Evolutionary conservation across 92 coral and sea anemone species (phyloP).

Genomic region (Meandrina meandrites): DNA sequence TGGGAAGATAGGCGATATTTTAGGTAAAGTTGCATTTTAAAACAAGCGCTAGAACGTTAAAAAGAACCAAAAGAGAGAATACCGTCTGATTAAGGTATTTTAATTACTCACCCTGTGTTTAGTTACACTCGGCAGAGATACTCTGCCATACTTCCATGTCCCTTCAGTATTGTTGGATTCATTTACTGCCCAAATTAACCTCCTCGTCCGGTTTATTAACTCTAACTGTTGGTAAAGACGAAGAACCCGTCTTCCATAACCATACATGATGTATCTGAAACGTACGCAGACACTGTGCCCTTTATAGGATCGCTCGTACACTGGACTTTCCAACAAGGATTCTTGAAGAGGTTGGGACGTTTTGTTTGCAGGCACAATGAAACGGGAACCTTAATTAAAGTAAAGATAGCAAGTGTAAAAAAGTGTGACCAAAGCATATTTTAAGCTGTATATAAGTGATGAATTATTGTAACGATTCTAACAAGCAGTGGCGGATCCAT

Average conservation of each 20-base stretch:
- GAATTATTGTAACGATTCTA: not conserved
- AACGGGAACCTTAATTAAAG: conserved; percentile 20
- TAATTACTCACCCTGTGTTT: conserved; percentile 61
- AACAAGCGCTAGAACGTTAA: too few relatives aligned
- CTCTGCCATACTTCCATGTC: conserved; percentile 64
- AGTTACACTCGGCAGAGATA: conserved; percentile 57
- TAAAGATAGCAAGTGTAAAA: not conserved
- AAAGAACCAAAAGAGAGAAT: not conserved
- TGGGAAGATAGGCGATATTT: too few relatives aligned
- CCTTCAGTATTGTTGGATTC: conserved; percentile 44
- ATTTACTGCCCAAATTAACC: conserved; percentile 64
- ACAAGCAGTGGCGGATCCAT: too few relatives aligned
- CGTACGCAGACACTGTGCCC: conserved; percentile 59
- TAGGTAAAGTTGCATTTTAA: too few relatives aligned
- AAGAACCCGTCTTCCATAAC: conserved; percentile 55
- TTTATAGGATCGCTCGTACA: conserved; percentile 48
- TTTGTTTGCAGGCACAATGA: conserved; percentile 10
- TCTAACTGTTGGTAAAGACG: conserved; percentile 60
- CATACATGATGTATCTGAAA: conserved; percentile 65
- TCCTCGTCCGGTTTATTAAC: conserved; percentile 28
- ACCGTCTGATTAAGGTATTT: not conserved
- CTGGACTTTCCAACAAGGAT: conserved; percentile 53
- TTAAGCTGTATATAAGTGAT: not conserved
- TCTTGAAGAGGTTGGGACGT: conserved; percentile 10
- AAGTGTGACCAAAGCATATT: not conserved